phyloP scores from a whole-genome alignment of 2,888 invertebrate genomes.

The Leptinotarsa haldemani region DNA sequence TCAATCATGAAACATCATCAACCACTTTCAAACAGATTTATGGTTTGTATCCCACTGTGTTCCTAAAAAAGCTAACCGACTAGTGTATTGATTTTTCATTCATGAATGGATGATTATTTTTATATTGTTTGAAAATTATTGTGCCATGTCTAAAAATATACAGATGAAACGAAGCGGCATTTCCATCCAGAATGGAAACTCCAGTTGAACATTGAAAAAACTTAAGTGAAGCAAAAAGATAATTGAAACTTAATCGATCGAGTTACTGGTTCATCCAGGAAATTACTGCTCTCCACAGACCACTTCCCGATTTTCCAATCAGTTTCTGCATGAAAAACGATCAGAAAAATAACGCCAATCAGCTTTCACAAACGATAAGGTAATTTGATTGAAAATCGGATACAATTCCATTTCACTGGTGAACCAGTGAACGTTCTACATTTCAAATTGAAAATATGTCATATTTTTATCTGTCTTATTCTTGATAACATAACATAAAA shows the following conservation, averaged over 20 bases:
- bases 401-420: background rate
- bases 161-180: background rate
- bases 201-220: background rate
- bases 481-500: too few species aligned
- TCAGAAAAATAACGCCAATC: constrained; percentile 26
- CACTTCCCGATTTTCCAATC: constrained; percentile 13
- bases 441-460: too few species aligned
- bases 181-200: constrained; percentile 1
- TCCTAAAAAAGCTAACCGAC: too few species aligned
- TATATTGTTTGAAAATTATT: too few species aligned
- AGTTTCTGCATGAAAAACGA: constrained; percentile 13
- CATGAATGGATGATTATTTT: too few species aligned
- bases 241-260: constrained; percentile 19
- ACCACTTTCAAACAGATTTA: too few species aligned
- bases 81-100: too few species aligned
- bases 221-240: constrained; percentile 8
- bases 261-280: constrained; percentile 14
- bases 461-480: too few species aligned
- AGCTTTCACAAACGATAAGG: constrained; percentile 44
- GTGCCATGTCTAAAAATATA: background rate
- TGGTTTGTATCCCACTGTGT: too few species aligned
- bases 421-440: too few species aligned
- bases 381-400: constrained; percentile 42
- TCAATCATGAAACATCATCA: too few species aligned
- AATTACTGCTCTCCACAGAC: constrained; percentile 16